Evolutionary conservation across 2,888 invertebrate species (phyloP).

Genomic region (Harpalus rubripes): DNA sequence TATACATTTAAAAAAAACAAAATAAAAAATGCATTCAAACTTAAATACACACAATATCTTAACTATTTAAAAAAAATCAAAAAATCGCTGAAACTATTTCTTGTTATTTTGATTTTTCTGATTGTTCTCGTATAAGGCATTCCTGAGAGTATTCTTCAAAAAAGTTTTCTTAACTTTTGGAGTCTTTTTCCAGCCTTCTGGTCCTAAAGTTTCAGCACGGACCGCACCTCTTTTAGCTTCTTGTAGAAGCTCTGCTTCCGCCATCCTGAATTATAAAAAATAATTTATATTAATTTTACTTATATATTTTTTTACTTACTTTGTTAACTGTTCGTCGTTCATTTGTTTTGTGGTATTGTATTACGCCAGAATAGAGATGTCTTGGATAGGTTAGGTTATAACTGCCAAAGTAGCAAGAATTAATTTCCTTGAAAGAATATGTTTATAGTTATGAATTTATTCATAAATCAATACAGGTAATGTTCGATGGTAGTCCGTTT

Average conservation of each 20-base stretch:
- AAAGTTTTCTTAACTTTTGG: slow-evolving; percentile 67
- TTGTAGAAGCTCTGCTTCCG: slow-evolving; percentile 75
- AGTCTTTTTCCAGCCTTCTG: slow-evolving; percentile 75
- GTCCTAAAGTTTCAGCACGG: slow-evolving; percentile 75
- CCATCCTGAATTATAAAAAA: slow-evolving; percentile 71
- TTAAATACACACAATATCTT: too few relatives aligned
- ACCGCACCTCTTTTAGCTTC: slow-evolving; percentile 75
- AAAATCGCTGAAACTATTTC: not conserved
- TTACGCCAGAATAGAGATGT: not conserved
- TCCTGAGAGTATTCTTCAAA: slow-evolving; percentile 66
- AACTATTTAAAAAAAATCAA: too few relatives aligned
- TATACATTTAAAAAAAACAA: too few relatives aligned
- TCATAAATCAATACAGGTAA: too few relatives aligned
- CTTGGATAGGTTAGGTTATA: not conserved
- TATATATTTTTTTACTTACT: slow-evolving; percentile 12
- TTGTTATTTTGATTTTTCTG: slow-evolving; percentile 1
- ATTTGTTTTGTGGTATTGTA: slow-evolving; percentile 19
- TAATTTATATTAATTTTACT: not conserved
- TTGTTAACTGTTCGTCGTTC: slow-evolving; percentile 51
- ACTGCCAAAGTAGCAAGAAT: not conserved
- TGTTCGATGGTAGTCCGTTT: too few relatives aligned
- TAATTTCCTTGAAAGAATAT: too few relatives aligned
- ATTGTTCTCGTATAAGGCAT: slow-evolving; percentile 66
- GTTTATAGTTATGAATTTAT: too few relatives aligned
- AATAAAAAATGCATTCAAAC: too few relatives aligned